Conservation (phyloP, 2,113 vertebrate genomes). For the Callipepla californica region DNA sequence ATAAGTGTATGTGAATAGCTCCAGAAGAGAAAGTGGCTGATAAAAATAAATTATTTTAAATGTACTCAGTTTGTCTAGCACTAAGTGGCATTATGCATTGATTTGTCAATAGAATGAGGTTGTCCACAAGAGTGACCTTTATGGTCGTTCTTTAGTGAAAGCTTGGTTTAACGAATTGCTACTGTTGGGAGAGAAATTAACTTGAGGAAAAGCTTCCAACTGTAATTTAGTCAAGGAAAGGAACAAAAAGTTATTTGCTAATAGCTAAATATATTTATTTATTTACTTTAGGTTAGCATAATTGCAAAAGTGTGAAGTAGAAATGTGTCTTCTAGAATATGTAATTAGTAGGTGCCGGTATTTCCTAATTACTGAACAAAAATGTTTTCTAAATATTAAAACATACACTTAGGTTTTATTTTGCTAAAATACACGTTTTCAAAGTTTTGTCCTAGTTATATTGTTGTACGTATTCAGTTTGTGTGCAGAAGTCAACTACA, state of each 20-base stretch:
- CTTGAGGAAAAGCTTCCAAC: conserved; percentile 27
- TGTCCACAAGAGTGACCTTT: conserved; percentile 55
- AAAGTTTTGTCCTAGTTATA: neutral
- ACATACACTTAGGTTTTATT: neutral
- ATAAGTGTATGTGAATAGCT: neutral
- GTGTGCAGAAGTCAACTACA: neutral
- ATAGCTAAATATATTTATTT: neutral
- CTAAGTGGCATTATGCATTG: conserved; percentile 14
- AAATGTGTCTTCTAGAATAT: neutral
- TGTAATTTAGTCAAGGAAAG: conserved; percentile 9
- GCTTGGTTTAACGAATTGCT: conserved; percentile 55
- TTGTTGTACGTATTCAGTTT: neutral
- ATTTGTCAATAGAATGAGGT: conserved; percentile 78
- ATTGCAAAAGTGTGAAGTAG: neutral
- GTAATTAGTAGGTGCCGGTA: neutral
- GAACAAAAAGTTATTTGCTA: neutral
- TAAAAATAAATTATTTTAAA: conserved; percentile 46
- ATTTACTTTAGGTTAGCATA: neutral
- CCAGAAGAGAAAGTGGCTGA: conserved; percentile 16
- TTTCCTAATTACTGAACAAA: neutral
- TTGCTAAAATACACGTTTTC: neutral
- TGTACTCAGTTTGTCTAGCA: neutral
- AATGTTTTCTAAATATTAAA: neutral
- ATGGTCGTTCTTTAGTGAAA: conserved; percentile 52
- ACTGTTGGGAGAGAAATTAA: conserved; percentile 52